Conservation (phyloP, 2,888 invertebrate genomes). For the Synanthedon vespiformis region DNA sequence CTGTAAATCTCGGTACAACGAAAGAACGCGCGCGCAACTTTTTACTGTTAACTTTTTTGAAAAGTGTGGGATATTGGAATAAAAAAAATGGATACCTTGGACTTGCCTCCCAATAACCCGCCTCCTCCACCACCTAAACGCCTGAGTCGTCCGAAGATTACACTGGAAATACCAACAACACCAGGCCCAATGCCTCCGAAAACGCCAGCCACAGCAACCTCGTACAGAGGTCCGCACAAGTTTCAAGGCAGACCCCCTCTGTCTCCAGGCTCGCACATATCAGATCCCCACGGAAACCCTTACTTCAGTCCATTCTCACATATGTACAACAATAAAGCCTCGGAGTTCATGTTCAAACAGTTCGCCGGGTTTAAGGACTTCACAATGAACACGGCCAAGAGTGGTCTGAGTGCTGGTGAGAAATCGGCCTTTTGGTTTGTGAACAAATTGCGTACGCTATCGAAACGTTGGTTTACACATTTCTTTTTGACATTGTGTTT, state of each 20-base stretch:
- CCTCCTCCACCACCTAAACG: slow-evolving; percentile 51
- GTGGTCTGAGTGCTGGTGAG: slow-evolving; percentile 86
- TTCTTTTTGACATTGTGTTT: slow-evolving; percentile 85
- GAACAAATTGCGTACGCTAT: slow-evolving; percentile 80
- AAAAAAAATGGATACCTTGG: slow-evolving; percentile 29
- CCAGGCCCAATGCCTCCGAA: slow-evolving; percentile 24
- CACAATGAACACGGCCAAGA: slow-evolving; percentile 78
- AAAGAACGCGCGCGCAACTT: too few relatives aligned
- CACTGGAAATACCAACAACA: slow-evolving; percentile 54
- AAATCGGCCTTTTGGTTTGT: slow-evolving; percentile 85
- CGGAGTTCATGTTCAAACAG: slow-evolving; percentile 84
- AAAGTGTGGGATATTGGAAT: not conserved
- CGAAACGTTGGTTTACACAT: slow-evolving; percentile 90
- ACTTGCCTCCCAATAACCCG: slow-evolving; percentile 38
- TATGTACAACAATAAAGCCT: slow-evolving; percentile 76
- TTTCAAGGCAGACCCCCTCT: slow-evolving; percentile 36
- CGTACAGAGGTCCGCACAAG: slow-evolving; percentile 28
- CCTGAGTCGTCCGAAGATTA: slow-evolving; percentile 55
- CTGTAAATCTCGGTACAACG: not conserved
- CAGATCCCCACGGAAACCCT: slow-evolving; percentile 42
- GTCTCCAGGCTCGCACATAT: slow-evolving; percentile 43
- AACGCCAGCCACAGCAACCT: slow-evolving; percentile 27
- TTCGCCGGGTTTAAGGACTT: slow-evolving; percentile 83
- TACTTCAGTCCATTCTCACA: slow-evolving; percentile 51
- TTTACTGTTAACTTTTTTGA: too few relatives aligned